A percentile compares a stretch with the other conserved stretches of the same genome.
Conservation (phyloP, 1,140 invertebrate species). For the Mycetomoellerius zeteki region DNA sequence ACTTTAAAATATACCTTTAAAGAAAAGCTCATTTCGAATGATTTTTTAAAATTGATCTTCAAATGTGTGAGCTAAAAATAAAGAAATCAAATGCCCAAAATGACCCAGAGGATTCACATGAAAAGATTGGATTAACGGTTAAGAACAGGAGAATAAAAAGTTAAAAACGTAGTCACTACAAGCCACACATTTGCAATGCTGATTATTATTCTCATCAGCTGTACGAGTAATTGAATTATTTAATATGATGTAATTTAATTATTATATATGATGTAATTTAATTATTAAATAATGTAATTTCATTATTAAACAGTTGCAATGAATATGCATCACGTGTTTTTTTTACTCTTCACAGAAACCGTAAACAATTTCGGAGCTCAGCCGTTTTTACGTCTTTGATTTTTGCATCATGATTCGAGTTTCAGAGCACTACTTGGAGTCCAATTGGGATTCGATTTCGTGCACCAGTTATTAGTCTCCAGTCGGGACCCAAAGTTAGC, state of each 20-base stretch:
- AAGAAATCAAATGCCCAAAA: not conserved
- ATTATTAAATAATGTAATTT: not conserved
- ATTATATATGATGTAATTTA: not conserved
- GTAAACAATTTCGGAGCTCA: not conserved
- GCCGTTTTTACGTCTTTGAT: not conserved
- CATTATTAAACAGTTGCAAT: not conserved
- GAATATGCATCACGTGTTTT: not conserved
- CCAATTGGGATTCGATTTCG: constrained; percentile 55
- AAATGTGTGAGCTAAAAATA: not conserved
- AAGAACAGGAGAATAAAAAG: not conserved
- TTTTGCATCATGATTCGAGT: constrained; percentile 23
- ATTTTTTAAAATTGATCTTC: not conserved
- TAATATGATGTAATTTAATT: not conserved
- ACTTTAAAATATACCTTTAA: not conserved
- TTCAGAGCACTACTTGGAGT: not conserved
- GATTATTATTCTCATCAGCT: not conserved
- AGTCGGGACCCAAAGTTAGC: constrained; percentile 67
- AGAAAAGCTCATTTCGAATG: not conserved
- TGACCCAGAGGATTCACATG: not conserved
- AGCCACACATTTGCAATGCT: not conserved
- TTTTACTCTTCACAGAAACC: not conserved
- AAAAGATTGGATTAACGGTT: not conserved
- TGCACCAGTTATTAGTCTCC: constrained; percentile 73
- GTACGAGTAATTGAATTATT: not conserved
- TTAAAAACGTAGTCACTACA: not conserved